Conservation (phyloP, 2,888 invertebrate genomes). For the Eubasilissa splendida region DNA sequence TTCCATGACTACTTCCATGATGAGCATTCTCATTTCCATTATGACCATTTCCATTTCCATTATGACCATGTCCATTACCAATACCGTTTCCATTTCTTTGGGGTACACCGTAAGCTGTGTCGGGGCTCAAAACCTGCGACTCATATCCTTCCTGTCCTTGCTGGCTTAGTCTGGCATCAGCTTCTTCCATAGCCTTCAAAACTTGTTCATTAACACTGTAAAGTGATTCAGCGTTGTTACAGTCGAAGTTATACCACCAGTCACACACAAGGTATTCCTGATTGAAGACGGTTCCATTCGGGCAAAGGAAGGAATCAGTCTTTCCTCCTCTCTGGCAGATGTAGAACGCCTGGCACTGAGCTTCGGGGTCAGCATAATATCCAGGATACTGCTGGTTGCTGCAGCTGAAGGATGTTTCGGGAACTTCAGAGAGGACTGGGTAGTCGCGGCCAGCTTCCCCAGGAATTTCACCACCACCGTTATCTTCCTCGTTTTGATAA, state of each 20-base stretch:
- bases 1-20: not conserved
- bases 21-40: slow-evolving; percentile 45
- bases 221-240: slow-evolving; percentile 66
- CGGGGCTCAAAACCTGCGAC: slow-evolving; percentile 37
- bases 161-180: slow-evolving; percentile 58
- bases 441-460: slow-evolving; percentile 69
- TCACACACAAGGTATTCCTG: no score
- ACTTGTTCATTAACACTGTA: slow-evolving; percentile 68
- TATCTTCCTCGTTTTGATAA: slow-evolving; percentile 48
- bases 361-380: slow-evolving; percentile 72
- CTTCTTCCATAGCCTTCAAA: slow-evolving; percentile 62
- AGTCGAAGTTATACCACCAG: slow-evolving; percentile 58
- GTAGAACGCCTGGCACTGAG: slow-evolving; percentile 63
- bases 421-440: slow-evolving; percentile 67
- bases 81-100: slow-evolving; percentile 34
- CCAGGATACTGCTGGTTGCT: slow-evolving; percentile 67
- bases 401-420: slow-evolving; percentile 70
- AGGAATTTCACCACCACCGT: slow-evolving; percentile 62
- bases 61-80: not conserved
- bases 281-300: no score
- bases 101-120: slow-evolving; percentile 43
- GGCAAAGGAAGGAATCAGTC: slow-evolving; percentile 63
- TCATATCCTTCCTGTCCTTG: slow-evolving; percentile 48
- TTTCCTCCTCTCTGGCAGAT: slow-evolving; percentile 67
- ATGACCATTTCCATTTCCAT: slow-evolving; percentile 31